Conservation (phyloP, 2,888 invertebrate genomes). For the Brachypalpus laphriformis region DNA sequence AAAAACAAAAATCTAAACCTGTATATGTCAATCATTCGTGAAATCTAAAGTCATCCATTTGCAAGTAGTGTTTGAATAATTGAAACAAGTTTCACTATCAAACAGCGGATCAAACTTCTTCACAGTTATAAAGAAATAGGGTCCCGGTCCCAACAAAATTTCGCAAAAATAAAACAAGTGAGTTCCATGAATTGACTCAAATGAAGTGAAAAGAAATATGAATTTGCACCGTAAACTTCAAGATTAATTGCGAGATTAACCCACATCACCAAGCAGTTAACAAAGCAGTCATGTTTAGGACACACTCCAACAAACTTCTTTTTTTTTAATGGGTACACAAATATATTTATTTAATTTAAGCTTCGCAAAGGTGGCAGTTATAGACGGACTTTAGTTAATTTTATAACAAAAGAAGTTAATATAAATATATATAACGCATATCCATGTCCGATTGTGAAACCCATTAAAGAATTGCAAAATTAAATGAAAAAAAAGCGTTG, state of each 20-base stretch:
- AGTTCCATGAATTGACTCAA: neutral
- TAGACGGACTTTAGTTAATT: neutral
- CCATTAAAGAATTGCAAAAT: neutral
- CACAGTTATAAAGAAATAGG: conserved; percentile 10
- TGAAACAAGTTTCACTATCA: conserved; percentile 32
- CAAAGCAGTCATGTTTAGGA: too few relatives aligned
- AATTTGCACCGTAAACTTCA: neutral
- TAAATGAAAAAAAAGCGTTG: conserved; percentile 1
- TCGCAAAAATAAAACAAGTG: neutral
- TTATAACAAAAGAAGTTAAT: neutral
- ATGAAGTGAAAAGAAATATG: conserved; percentile 3
- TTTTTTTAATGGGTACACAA: neutral
- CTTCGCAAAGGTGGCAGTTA: neutral
- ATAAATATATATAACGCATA: neutral
- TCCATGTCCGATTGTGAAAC: neutral
- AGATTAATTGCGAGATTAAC: neutral
- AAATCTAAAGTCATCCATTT: conserved; percentile 1
- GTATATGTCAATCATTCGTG: conserved; percentile 2
- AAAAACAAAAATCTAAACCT: neutral
- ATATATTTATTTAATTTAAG: neutral
- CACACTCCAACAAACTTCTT: neutral
- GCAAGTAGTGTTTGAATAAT: neutral
- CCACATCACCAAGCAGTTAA: too few relatives aligned
- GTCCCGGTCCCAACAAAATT: neutral
- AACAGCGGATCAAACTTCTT: conserved; percentile 18